These are phyloP conservation scores for Scaptomyza cyrtandrae DNA, from an alignment of 2,888 invertebrate genomes.

Conservation along the genomic window DNA sequence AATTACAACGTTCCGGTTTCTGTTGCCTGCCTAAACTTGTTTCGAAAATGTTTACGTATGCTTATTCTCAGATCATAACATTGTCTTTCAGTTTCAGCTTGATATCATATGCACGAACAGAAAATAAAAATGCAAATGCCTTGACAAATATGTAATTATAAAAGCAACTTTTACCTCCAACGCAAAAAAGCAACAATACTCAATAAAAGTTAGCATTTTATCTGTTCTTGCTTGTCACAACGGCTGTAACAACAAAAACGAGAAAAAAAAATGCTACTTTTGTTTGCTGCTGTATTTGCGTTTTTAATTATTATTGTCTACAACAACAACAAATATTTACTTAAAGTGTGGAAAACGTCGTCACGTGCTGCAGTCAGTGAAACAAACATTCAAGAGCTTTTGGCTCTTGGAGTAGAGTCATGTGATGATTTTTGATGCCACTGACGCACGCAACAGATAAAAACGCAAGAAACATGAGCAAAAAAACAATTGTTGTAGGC, in stretches of 20 bases:
- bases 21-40: neutral
- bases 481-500: neutral
- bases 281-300: slow-evolving; percentile 62
- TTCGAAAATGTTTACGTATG: slow-evolving; percentile 1
- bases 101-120: neutral
- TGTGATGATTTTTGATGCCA: slow-evolving; percentile 59
- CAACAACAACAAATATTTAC: slow-evolving; percentile 54
- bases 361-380: slow-evolving; percentile 65
- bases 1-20: neutral
- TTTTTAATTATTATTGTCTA: slow-evolving; percentile 55
- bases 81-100: neutral
- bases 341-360: slow-evolving; percentile 18
- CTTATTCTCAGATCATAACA: slow-evolving; percentile 12
- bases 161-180: slow-evolving; percentile 10
- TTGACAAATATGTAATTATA: neutral
- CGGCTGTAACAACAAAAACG: slow-evolving; percentile 58
- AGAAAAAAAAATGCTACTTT: slow-evolving; percentile 10
- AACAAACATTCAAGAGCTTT: slow-evolving; percentile 43
- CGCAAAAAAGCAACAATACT: neutral
- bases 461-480: slow-evolving; percentile 35
- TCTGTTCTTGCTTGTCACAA: slow-evolving; percentile 39
- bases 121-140: neutral
- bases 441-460: slow-evolving; percentile 58
- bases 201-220: slow-evolving; percentile 36
- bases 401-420: slow-evolving; percentile 49